A percentile compares a stretch with the other conserved stretches of the same genome.
Evolutionary conservation across 2,113 vertebrate species (phyloP).

Genomic region (Bambusicola thoracicus): DNA sequence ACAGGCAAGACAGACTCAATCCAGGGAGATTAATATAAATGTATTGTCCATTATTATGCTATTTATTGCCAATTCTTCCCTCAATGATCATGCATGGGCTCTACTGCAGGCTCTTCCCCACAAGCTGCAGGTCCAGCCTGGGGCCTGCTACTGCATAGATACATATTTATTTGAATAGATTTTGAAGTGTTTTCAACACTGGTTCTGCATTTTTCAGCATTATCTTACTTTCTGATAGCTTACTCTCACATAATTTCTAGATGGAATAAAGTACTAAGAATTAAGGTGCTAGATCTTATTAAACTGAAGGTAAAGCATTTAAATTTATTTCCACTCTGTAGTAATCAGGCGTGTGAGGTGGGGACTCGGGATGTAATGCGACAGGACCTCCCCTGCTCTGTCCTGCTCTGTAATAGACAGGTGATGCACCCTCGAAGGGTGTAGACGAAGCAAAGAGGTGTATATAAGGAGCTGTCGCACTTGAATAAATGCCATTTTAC

Average conservation of each 20-base stretch:
- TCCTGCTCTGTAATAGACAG: too few species aligned
- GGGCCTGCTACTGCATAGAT: too few species aligned
- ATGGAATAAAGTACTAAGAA: conserved; percentile 46
- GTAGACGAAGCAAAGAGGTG: too few species aligned
- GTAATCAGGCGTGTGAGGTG: too few species aligned
- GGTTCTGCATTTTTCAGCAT: conserved; percentile 36
- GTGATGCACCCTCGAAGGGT: too few species aligned
- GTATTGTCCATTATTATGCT: neutral
- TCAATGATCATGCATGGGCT: neutral
- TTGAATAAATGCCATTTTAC: too few species aligned
- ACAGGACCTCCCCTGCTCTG: too few species aligned
- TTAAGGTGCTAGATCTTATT: conserved; percentile 33
- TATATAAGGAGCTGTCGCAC: too few species aligned
- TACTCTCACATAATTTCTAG: neutral
- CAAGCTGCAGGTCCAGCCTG: neutral
- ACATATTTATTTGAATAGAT: neutral
- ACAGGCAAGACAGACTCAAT: neutral
- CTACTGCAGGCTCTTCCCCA: neutral
- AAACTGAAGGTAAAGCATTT: conserved; percentile 38
- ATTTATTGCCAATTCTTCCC: neutral
- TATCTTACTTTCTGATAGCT: conserved; percentile 28
- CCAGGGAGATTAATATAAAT: neutral
- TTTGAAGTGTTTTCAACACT: conserved; percentile 22
- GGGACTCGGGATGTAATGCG: too few species aligned
- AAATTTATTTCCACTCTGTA: neutral